A percentile compares a stretch with the other conserved stretches of the same genome.
These are phyloP conservation scores for Ceyx melanurus DNA, from an alignment of 2,113 vertebrate species.

Conservation along the genomic window DNA sequence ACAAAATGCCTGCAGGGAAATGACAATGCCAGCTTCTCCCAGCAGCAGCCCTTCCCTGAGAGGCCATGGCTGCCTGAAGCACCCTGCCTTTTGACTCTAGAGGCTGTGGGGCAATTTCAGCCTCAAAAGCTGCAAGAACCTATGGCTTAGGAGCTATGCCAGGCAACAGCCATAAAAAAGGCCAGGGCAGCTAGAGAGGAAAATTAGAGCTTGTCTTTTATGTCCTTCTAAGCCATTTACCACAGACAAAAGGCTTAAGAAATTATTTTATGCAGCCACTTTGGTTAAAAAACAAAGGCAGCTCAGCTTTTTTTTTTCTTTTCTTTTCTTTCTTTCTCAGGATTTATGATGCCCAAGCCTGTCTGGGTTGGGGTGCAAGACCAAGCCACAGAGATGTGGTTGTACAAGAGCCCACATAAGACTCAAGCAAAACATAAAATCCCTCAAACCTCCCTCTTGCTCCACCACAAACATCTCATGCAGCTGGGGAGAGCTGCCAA, in stretches of 20 bases:
- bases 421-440: fast-evolving
- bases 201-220: background rate
- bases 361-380: background rate
- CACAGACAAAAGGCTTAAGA: background rate
- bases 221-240: background rate
- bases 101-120: background rate
- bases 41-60: background rate
- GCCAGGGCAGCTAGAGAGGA: background rate
- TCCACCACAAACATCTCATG: background rate
- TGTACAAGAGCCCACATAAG: background rate
- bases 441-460: background rate
- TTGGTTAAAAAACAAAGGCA: background rate
- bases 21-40: background rate
- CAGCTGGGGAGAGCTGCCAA: background rate
- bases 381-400: fast-evolving
- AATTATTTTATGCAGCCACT: background rate
- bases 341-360: background rate
- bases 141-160: background rate
- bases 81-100: background rate
- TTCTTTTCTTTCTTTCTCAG: no score
- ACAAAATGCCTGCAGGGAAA: background rate
- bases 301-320: background rate
- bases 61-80: background rate
- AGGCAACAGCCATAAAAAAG: background rate
- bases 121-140: background rate